Base-by-base conservation (phyloP, 2,113 vertebrate species). In the Polypterus senegalus region DNA sequence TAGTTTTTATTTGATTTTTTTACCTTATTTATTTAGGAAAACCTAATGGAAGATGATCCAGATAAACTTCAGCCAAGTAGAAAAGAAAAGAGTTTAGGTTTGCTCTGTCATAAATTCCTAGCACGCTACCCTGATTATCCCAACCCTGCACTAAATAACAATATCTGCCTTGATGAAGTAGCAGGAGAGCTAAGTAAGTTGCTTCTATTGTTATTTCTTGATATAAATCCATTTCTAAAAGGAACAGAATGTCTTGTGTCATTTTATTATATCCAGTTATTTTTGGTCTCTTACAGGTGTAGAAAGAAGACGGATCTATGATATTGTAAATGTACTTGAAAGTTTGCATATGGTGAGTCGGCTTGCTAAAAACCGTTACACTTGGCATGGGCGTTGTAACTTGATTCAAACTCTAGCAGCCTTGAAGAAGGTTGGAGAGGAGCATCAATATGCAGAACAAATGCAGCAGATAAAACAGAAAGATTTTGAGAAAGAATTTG, bases 341-440 rank as follows among this genome's bases (percentile, higher is more conserved):
- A 98, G 95, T 63, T 84, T 99, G 4, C 91, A 97, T 70, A 97
- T 99, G 91, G 95, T 99, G 70, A 97, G 94, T 80, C 90, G 92
- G 48, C 82, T 94, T 0, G 95, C 93, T 53, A 98, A 97, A 74
- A 99, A 97, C 84, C 88, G 86, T 70, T 97, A 99, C 44, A 70
- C 78, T 0, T 99, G 96, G 96, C 91, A 97, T 0, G 96, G 96
- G 2, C 81, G 86, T 0, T 85, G 85, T 27, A 89, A 92, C 11
- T 89, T 98, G 66, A 68, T 72, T 5, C 85, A 89, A 77, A 97
- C 91, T 0, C 86, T 99, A n/a, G 87, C 85, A 61, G 77, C 84
- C 7, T 63, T 99, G 74, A 89, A 84, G 67, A 82, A 68, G 51
- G 87, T 88, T 9, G 95, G 91, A 4, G 85, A 92, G 65, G 83